phyloP scores from a whole-genome alignment of 2,888 invertebrate species.

The Crepidodera aurea region DNA sequence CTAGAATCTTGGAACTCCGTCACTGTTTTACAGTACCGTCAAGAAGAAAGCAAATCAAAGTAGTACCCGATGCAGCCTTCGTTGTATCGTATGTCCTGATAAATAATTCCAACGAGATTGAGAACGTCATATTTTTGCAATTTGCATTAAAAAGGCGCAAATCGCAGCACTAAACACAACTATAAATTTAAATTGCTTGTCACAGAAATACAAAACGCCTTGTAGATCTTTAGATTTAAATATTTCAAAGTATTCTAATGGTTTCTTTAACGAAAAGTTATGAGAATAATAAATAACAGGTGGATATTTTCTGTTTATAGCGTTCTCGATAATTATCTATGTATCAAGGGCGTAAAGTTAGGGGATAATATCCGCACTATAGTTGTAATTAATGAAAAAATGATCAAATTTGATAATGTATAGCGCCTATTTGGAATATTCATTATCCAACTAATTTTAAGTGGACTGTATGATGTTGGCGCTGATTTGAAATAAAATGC shows the following conservation, averaged over 20 bases:
- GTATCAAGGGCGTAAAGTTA: too few species aligned
- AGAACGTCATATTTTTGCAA: slow-evolving; percentile 6
- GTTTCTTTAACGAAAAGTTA: too few species aligned
- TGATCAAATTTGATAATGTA: too few species aligned
- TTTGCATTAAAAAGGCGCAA: slow-evolving; percentile 9
- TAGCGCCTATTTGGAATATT: too few species aligned
- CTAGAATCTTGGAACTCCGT: neutral
- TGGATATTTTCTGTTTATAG: too few species aligned
- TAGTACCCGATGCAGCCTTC: neutral
- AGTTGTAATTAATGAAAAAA: too few species aligned
- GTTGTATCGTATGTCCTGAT: neutral
- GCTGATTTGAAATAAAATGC: too few species aligned
- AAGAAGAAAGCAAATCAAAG: neutral
- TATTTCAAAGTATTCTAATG: neutral
- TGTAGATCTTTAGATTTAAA: neutral
- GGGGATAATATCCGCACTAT: too few species aligned
- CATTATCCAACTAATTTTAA: too few species aligned
- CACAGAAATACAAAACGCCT: neutral
- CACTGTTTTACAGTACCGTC: neutral
- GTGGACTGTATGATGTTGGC: too few species aligned
- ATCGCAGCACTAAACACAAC: neutral
- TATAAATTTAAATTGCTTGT: slow-evolving; percentile 3
- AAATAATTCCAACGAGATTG: neutral
- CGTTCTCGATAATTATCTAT: too few species aligned
- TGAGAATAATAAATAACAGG: too few species aligned